Base-by-base conservation (phyloP, 2,797 vertebrate genomes). In the Benthosema pterotum region DNA sequence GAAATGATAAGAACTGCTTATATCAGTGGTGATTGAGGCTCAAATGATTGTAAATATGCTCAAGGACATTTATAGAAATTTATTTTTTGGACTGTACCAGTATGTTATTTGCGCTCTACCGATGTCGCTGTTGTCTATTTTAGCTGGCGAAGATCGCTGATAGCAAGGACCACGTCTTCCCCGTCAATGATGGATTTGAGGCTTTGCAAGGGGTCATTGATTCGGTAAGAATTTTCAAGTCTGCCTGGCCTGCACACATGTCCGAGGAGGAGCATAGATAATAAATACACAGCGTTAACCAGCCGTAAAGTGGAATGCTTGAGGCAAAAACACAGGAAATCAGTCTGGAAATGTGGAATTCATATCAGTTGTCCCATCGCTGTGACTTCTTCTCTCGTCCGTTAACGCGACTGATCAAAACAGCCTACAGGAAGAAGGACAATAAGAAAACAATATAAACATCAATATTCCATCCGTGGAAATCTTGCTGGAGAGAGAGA, bases 101-200 rank as follows among this genome's bases (percentile, higher is more conserved):
- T n/a, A n/a, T n/a, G n/a, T n/a, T n/a, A n/a, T n/a, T n/a, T n/a
- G n/a, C n/a, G n/a, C n/a, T 16, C 8, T 14, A 32, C 22, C 15
- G 5, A 42, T 62, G 19, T 17, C n/a, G 53, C 58, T 49, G 8
- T 60, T 19, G 5, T 76, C 25, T 48, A 72, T 22, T n/a, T 32
- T 47, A 99, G 98, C 90, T 99, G 92, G 97, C 98, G 48, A 94
- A 96, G 50, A 98, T 99, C 13, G 97, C 98, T 2, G 98, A 99
- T 84, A 97, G 96, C 74, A 98, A 94, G 77, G 97, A 98, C 53
- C 97, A 99, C 0, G 97, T 99, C 69, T 99, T 99, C 83, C 98
- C 98, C 0, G 98, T 99, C 15, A 99, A 95, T 6, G 96, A 95
- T 1, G 98, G 97, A 13, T 99, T 99, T 70, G 94, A 96, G 77